These are phyloP conservation scores for Eumerus sabulonum DNA, from an alignment of 2,888 invertebrate genomes.

Conservation along the genomic window DNA sequence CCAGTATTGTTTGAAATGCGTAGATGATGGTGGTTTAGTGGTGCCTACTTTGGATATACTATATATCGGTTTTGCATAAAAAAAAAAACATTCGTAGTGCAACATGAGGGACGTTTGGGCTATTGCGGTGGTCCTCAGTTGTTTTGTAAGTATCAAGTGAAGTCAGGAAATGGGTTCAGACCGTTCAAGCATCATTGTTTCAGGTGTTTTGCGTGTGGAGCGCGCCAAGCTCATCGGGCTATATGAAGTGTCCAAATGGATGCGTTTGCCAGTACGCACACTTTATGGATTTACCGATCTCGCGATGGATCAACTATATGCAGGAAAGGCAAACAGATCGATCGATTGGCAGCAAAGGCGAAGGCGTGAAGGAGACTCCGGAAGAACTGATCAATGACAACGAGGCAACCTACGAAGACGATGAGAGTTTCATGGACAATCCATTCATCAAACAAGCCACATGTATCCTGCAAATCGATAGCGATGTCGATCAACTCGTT, in stretches of 20 bases:
- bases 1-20: constrained; percentile 35
- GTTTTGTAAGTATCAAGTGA: constrained; percentile 40
- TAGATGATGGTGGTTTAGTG: constrained; percentile 28
- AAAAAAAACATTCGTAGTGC: too few relatives aligned
- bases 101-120: constrained; percentile 43
- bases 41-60: too few relatives aligned
- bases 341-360: constrained; percentile 40
- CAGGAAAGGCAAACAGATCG: constrained; percentile 64
- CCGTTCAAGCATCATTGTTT: background rate
- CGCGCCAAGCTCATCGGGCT: constrained; percentile 56
- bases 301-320: constrained; percentile 79
- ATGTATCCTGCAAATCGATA: constrained; percentile 80
- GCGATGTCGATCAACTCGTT: constrained; percentile 77
- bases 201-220: constrained; percentile 33
- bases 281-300: constrained; percentile 81
- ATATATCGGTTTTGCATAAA: too few relatives aligned
- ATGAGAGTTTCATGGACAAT: constrained; percentile 77
- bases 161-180: background rate
- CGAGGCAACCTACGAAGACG: constrained; percentile 77
- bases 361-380: constrained; percentile 36
- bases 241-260: constrained; percentile 79
- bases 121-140: constrained; percentile 14
- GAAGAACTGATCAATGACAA: constrained; percentile 71
- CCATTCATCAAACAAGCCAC: constrained; percentile 80
- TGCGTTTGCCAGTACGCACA: constrained; percentile 82